phyloP scores from a whole-genome alignment of 2,113 vertebrate genomes.

The Atlantisia rogersi region DNA sequence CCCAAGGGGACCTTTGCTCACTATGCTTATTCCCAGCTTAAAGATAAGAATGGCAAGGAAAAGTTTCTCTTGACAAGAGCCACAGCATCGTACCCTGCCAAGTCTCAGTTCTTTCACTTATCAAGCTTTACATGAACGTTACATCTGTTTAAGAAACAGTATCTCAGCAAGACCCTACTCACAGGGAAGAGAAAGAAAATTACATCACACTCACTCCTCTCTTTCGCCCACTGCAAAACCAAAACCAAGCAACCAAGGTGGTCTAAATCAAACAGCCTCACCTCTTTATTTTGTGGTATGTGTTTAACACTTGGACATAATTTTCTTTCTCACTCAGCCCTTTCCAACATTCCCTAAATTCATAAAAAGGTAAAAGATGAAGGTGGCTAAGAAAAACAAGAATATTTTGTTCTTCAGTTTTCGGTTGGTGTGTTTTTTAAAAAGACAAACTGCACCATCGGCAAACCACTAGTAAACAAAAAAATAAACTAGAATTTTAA shows the following conservation, averaged over 20 bases:
- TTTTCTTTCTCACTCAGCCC: background rate
- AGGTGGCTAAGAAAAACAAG: background rate
- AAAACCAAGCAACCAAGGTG: background rate
- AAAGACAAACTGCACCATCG: background rate
- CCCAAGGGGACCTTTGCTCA: background rate
- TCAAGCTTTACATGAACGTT: background rate
- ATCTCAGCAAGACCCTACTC: background rate
- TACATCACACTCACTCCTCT: background rate
- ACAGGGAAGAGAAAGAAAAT: background rate
- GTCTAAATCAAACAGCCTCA: background rate
- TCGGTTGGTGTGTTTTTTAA: background rate
- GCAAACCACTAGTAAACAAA: slow-evolving; percentile 6
- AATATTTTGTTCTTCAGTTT: background rate
- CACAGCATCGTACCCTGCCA: background rate
- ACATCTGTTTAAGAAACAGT: background rate
- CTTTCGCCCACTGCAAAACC: background rate
- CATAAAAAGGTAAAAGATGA: background rate
- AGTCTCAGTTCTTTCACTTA: background rate
- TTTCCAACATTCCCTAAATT: background rate
- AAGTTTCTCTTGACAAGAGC: background rate
- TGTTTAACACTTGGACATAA: background rate
- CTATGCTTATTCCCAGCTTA: background rate
- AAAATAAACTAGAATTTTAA: background rate
- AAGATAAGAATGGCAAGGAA: background rate
- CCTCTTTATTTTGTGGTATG: background rate